These are phyloP conservation scores for Aeoliscus strigatus DNA, from an alignment of 2,797 vertebrate species.

Conservation along the genomic window DNA sequence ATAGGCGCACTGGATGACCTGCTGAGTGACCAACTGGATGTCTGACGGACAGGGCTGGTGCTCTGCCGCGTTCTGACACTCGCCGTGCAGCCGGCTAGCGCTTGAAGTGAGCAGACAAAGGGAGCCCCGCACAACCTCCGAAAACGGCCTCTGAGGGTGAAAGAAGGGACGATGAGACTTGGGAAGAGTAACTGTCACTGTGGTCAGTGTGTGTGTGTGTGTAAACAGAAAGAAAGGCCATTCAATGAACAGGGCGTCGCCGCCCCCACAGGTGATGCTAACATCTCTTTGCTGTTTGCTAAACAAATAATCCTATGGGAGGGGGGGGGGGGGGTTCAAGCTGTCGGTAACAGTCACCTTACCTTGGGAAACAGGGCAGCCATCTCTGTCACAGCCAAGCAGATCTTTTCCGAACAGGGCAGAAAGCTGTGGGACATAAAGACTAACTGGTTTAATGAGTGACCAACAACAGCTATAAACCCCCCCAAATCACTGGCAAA, in stretches of 20 bases:
- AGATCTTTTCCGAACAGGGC: conserved; percentile 96
- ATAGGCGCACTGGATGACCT: conserved; percentile 98
- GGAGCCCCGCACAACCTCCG: conserved; percentile 85
- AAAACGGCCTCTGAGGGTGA: conserved; percentile 84
- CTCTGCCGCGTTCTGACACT: conserved; percentile 86
- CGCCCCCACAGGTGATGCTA: conserved; percentile 10
- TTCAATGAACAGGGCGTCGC: background rate
- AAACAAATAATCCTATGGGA: conserved; percentile 29
- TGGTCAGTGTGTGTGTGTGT: conserved; percentile 8
- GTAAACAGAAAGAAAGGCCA: conserved; percentile 7
- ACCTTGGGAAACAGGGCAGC: conserved; percentile 97
- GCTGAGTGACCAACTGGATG: conserved; percentile 94
- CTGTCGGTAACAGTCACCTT: conserved; percentile 50
- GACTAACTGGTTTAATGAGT: conserved; percentile 12
- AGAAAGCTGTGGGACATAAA: conserved; percentile 78
- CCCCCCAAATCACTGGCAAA: no score
- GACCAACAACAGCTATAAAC: no score
- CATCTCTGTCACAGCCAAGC: conserved; percentile 96
- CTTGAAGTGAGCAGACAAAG: conserved; percentile 92
- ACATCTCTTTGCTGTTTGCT: conserved; percentile 26
- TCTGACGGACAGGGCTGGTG: conserved; percentile 78
- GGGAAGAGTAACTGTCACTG: conserved; percentile 22
- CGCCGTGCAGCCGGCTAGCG: conserved; percentile 88
- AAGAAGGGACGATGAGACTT: conserved; percentile 7
- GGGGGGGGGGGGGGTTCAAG: conserved; percentile 2